These are phyloP conservation scores for Nasonia giraulti DNA, from an alignment of 1,140 invertebrate species.

Conservation along the genomic window DNA sequence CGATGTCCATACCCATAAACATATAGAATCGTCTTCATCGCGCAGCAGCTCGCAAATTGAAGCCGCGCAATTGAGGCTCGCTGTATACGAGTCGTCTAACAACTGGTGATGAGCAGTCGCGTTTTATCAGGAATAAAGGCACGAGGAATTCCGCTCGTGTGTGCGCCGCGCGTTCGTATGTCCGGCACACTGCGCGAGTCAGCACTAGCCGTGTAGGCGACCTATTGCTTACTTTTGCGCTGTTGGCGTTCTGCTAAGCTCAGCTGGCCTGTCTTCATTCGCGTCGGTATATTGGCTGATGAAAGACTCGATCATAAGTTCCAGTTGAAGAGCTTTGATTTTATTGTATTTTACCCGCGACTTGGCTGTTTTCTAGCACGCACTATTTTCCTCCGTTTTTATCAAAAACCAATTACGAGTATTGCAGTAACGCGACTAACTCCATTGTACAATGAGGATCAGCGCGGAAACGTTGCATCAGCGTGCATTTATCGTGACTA, in stretches of 20 bases:
- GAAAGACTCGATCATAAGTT: not conserved
- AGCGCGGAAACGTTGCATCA: too few species aligned
- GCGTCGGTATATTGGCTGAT: not conserved
- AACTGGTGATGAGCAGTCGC: constrained; percentile 7
- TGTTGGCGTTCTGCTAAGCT: not conserved
- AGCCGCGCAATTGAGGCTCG: constrained; percentile 6
- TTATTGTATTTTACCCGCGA: not conserved
- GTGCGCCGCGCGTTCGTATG: not conserved
- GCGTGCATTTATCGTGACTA: too few species aligned
- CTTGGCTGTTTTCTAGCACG: too few species aligned
- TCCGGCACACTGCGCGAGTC: not conserved
- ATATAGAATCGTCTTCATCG: not conserved
- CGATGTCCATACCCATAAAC: not conserved
- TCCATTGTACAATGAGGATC: too few species aligned
- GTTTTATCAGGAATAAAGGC: constrained; percentile 6
- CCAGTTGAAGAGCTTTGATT: not conserved
- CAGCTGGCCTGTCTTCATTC: not conserved
- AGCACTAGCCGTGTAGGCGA: not conserved
- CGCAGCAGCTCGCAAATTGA: not conserved
- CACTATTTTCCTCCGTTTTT: too few species aligned
- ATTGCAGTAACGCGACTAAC: too few species aligned
- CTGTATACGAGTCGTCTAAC: not conserved
- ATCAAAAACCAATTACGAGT: too few species aligned
- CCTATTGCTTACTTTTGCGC: not conserved
- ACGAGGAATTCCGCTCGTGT: constrained; percentile 25